Conservation (phyloP, 1,140 invertebrate genomes). For the Macrobrachium nipponense region DNA sequence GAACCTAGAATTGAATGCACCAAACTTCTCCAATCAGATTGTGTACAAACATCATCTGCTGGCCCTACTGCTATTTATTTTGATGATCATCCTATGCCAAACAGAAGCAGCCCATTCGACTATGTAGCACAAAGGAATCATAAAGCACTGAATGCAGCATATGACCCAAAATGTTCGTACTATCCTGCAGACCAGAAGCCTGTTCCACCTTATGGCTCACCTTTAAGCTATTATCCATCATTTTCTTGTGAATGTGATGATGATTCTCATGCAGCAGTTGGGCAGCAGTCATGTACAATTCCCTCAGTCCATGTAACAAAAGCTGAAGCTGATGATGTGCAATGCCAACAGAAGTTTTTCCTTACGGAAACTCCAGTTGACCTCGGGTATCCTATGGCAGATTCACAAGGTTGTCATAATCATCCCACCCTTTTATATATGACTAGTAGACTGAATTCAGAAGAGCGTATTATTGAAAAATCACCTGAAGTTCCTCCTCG, state of each 20-base stretch:
- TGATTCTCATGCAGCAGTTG: too few species aligned
- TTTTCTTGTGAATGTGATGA: too few species aligned
- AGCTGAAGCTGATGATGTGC: too few species aligned
- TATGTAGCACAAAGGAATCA: background rate
- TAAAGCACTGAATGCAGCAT: background rate
- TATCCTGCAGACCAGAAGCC: too few species aligned
- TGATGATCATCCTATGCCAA: background rate
- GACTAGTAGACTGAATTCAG: background rate
- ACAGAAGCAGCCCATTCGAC: background rate
- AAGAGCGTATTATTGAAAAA: background rate
- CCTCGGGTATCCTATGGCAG: background rate
- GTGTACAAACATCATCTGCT: background rate
- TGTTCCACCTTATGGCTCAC: too few species aligned
- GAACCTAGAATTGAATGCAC: background rate
- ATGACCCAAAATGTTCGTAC: background rate
- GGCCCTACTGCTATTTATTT: conserved; percentile 25
- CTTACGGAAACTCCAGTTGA: too few species aligned
- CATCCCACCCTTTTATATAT: background rate
- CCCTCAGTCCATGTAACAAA: too few species aligned
- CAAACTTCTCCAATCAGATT: background rate
- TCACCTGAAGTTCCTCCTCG: background rate
- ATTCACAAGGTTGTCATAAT: background rate
- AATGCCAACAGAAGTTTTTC: too few species aligned
- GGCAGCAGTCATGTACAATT: too few species aligned
- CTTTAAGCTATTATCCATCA: too few species aligned